These are phyloP conservation scores for Oreochromis spilurus DNA, from an alignment of 2,113 vertebrate genomes.

Conservation along the genomic window DNA sequence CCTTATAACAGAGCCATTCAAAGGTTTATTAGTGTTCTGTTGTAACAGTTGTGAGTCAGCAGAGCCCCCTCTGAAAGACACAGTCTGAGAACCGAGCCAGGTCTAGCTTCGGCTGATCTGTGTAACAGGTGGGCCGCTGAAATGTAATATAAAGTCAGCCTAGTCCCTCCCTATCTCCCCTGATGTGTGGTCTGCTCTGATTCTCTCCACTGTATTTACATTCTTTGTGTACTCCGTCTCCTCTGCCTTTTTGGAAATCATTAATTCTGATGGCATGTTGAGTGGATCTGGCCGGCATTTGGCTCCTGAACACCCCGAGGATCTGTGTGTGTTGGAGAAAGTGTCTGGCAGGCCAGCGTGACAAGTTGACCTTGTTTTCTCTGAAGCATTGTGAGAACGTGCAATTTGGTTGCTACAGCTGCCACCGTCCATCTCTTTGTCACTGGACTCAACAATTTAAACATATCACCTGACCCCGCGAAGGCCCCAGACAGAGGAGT, in stretches of 20 bases:
- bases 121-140: slow-evolving; percentile 56
- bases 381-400: slow-evolving; percentile 54
- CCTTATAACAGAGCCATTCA: neutral
- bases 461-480: slow-evolving; percentile 33
- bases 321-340: slow-evolving; percentile 15
- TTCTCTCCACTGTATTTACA: slow-evolving; percentile 55
- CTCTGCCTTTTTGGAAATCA: slow-evolving; percentile 40
- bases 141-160: slow-evolving; percentile 32
- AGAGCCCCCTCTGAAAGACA: neutral
- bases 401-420: slow-evolving; percentile 47
- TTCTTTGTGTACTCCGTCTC: slow-evolving; percentile 24
- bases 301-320: slow-evolving; percentile 15
- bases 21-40: neutral
- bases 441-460: neutral
- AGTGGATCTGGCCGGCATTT: slow-evolving; percentile 19
- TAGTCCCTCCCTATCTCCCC: neutral
- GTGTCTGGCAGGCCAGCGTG: slow-evolving; percentile 23
- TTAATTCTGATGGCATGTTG: slow-evolving; percentile 45
- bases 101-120: slow-evolving; percentile 10
- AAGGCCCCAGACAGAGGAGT: neutral
- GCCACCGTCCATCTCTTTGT: slow-evolving; percentile 53
- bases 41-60: slow-evolving; percentile 21
- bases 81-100: slow-evolving; percentile 29
- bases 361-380: slow-evolving; percentile 48
- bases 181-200: slow-evolving; percentile 60